Conservation (phyloP, 2,888 invertebrate genomes). For the Microdon myrmicae region DNA sequence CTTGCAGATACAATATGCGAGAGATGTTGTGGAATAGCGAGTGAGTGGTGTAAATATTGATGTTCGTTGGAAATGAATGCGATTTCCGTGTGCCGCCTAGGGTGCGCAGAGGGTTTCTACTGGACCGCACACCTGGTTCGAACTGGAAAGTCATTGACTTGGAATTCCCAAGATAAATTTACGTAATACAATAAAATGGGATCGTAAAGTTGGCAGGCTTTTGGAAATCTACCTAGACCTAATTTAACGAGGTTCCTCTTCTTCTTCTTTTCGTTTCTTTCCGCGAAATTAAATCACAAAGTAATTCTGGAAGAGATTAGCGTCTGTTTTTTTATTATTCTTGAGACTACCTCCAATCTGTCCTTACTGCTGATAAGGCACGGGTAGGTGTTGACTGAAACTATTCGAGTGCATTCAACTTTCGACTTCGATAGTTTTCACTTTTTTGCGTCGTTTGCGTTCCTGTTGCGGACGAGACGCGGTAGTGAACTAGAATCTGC, state of each 20-base stretch:
- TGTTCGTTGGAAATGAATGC: conserved; percentile 32
- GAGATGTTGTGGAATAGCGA: not conserved
- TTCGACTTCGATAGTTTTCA: conserved; percentile 46
- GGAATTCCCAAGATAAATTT: conserved; percentile 18
- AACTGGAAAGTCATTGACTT: conserved; percentile 44
- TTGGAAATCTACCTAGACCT: conserved; percentile 53
- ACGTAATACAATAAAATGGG: conserved; percentile 37
- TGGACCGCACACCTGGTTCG: conserved; percentile 27
- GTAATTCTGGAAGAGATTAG: not conserved
- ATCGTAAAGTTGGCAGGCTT: too few relatives aligned
- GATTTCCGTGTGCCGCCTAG: conserved; percentile 25
- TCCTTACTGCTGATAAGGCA: conserved; percentile 29
- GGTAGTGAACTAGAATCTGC: not conserved
- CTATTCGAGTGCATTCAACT: conserved; percentile 48
- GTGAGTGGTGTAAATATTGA: conserved; percentile 37
- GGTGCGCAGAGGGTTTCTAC: not conserved
- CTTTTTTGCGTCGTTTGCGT: conserved; percentile 26
- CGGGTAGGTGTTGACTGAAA: conserved; percentile 29
- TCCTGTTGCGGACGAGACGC: conserved; percentile 3
- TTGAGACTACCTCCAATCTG: not conserved
- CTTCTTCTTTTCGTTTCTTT: not conserved
- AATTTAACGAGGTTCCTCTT: conserved; percentile 6
- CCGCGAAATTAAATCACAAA: not conserved
- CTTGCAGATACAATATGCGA: conserved; percentile 21
- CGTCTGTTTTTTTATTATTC: not conserved